A percentile compares a stretch with the other conserved stretches of the same genome.
Evolutionary conservation across 2,113 vertebrate genomes (phyloP).

Genomic region (Podilymbus podiceps): DNA sequence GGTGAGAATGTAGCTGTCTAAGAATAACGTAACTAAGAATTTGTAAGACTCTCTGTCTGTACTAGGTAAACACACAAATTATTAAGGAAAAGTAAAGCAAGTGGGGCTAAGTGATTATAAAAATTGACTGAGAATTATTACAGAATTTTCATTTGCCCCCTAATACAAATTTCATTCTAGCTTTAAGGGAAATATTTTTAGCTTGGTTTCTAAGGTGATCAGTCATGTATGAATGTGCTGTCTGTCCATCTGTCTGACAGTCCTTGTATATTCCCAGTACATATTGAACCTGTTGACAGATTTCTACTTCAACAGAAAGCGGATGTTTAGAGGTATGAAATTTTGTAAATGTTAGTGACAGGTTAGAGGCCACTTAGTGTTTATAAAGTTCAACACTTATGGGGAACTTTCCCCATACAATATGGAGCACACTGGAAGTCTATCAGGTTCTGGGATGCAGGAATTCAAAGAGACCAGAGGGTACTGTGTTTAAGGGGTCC

Average conservation of each 20-base stretch:
- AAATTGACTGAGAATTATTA: background rate
- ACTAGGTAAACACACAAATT: background rate
- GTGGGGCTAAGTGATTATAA: background rate
- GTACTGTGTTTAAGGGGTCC: background rate
- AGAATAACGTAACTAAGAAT: background rate
- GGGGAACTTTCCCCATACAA: fast-evolving
- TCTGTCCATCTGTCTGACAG: background rate
- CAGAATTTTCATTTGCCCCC: background rate
- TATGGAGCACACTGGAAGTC: background rate
- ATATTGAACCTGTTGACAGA: background rate
- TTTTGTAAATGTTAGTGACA: background rate
- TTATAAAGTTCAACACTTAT: background rate
- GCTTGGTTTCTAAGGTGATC: background rate
- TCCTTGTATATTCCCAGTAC: background rate
- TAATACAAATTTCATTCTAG: background rate
- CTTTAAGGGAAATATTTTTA: background rate
- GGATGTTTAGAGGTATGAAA: background rate
- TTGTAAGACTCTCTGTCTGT: background rate
- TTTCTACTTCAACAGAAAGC: background rate
- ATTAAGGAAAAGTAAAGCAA: background rate
- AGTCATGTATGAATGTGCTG: background rate
- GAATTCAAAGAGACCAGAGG: background rate
- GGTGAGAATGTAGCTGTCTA: fast-evolving
- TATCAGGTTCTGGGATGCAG: fast-evolving
- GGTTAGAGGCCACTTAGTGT: background rate